These are phyloP conservation scores for Rhamphomyia laevipes DNA, from an alignment of 2,888 invertebrate species.

Conservation along the genomic window DNA sequence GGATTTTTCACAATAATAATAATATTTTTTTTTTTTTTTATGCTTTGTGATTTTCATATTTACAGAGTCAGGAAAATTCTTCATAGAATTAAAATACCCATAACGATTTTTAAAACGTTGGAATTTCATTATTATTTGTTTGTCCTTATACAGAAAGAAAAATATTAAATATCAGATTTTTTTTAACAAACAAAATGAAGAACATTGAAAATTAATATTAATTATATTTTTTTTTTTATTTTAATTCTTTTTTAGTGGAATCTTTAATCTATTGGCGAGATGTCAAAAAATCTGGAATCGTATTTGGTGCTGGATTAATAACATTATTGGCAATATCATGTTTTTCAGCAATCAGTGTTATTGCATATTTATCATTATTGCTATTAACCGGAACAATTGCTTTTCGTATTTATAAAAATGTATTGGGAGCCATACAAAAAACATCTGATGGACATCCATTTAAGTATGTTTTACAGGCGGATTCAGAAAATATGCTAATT, in stretches of 20 bases:
- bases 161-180: no score
- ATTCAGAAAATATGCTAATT: no score
- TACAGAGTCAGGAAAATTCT: no score
- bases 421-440: slow-evolving; percentile 92
- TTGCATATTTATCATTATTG: slow-evolving; percentile 82
- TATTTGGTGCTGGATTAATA: slow-evolving; percentile 80
- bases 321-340: slow-evolving; percentile 87
- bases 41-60: no score
- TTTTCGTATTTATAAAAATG: slow-evolving; percentile 93
- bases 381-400: slow-evolving; percentile 76
- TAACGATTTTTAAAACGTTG: no score
- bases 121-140: no score
- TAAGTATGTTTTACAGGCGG: slow-evolving; percentile 82
- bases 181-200: no score
- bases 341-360: slow-evolving; percentile 90
- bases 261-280: slow-evolving; percentile 97
- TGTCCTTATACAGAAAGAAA: no score
- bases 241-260: slow-evolving; percentile 59
- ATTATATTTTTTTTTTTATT: neutral
- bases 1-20: no score
- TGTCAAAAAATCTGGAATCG: slow-evolving; percentile 86
- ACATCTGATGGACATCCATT: slow-evolving; percentile 94
- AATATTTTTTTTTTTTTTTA: no score
- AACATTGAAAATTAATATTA: no score
- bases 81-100: no score